Conservation (phyloP, 2,797 vertebrate genomes). For the Pangasius larnaudii region DNA sequence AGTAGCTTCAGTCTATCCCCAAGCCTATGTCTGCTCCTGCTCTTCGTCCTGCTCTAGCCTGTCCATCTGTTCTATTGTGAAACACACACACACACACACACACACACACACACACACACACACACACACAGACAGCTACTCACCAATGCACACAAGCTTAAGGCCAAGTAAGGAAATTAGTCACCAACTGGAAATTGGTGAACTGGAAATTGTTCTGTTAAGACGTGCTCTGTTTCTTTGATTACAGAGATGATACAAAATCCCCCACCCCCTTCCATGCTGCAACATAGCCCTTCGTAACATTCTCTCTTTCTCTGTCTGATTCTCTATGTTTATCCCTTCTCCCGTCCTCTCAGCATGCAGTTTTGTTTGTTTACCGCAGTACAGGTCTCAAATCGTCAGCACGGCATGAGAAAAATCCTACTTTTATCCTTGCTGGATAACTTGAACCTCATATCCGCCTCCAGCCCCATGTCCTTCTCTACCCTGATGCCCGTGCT, state of each 20-base stretch:
- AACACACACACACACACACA: slow-evolving; percentile 5
- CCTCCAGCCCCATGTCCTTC: slow-evolving; percentile 17
- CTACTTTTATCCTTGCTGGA: slow-evolving; percentile 34
- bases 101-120: slow-evolving; percentile 5
- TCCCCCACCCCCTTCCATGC: not conserved
- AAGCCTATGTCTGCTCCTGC: slow-evolving; percentile 41
- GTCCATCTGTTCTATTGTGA: slow-evolving; percentile 53
- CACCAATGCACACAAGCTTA: slow-evolving; percentile 16
- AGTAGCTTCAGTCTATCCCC: slow-evolving; percentile 36
- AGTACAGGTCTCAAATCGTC: slow-evolving; percentile 32
- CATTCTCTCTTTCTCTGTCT: not conserved
- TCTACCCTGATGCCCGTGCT: slow-evolving; percentile 2
- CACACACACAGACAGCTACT: slow-evolving; percentile 13
- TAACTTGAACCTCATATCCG: slow-evolving; percentile 24
- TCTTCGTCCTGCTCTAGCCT: slow-evolving; percentile 18
- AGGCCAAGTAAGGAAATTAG: slow-evolving; percentile 26
- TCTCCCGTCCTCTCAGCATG: slow-evolving; percentile 38
- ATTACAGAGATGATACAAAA: slow-evolving; percentile 25
- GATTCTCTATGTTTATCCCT: slow-evolving; percentile 8
- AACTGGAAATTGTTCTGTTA: slow-evolving; percentile 42
- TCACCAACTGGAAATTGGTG: slow-evolving; percentile 37
- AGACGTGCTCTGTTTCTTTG: slow-evolving; percentile 15
- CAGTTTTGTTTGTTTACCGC: slow-evolving; percentile 56
- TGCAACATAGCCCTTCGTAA: not conserved
- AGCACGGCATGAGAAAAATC: slow-evolving; percentile 48